Evolutionary conservation across 2,888 invertebrate species (phyloP).

Genomic region (Aethes cnicana): DNA sequence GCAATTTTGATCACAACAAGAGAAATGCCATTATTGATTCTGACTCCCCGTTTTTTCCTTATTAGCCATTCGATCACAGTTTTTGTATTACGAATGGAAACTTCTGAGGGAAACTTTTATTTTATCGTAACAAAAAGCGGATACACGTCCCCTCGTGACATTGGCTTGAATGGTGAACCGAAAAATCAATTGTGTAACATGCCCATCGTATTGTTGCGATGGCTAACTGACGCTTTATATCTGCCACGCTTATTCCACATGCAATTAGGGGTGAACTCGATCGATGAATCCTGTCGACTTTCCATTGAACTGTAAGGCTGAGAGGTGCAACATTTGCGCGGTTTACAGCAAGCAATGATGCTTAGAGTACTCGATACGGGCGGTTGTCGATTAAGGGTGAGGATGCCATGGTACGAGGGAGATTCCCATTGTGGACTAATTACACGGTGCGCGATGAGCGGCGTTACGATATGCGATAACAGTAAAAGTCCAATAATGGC

Average conservation of each 20-base stretch:
- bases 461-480: constrained; percentile 74
- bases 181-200: constrained; percentile 65
- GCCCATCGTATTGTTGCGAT: constrained; percentile 61
- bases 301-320: constrained; percentile 38
- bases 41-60: too few species aligned
- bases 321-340: not conserved
- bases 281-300: not conserved
- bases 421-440: constrained; percentile 67
- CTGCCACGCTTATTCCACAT: constrained; percentile 46
- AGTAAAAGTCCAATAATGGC: constrained; percentile 75
- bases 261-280: constrained; percentile 43
- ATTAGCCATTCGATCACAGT: too few species aligned
- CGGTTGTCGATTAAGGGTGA: constrained; percentile 27
- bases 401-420: constrained; percentile 46
- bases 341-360: constrained; percentile 36
- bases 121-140: constrained; percentile 33
- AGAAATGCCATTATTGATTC: too few species aligned
- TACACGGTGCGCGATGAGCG: constrained; percentile 61
- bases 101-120: constrained; percentile 20
- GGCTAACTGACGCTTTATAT: constrained; percentile 56
- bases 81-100: too few species aligned
- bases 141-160: constrained; percentile 45
- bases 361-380: not conserved
- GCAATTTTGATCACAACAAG: too few species aligned
- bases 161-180: constrained; percentile 48